Evolutionary conservation across 2,797 vertebrate species (phyloP).

Genomic region (Gallinago stenura): DNA sequence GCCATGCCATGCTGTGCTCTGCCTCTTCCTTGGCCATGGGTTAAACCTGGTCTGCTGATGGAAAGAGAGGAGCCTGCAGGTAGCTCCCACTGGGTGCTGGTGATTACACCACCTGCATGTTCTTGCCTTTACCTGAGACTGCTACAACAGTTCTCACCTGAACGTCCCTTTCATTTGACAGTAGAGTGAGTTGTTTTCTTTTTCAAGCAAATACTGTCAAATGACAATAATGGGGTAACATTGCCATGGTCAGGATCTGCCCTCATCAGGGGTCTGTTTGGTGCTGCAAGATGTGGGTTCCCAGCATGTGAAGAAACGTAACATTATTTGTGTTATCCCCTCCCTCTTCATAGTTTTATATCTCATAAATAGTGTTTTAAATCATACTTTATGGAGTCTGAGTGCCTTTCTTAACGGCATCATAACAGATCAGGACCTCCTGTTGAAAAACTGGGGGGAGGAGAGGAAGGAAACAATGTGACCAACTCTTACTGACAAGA

Average conservation of each 20-base stretch:
- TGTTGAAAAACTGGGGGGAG: not conserved
- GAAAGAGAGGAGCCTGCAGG: too few species aligned
- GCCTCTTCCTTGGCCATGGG: too few species aligned
- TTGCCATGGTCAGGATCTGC: not conserved
- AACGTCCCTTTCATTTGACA: not conserved
- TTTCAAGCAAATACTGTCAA: not conserved
- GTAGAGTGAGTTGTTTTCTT: not conserved
- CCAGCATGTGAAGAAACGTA: not conserved
- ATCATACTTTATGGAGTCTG: not conserved
- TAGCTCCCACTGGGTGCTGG: too few species aligned
- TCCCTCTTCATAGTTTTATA: not conserved
- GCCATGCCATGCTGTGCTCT: too few species aligned
- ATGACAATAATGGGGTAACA: not conserved
- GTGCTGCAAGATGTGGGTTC: not conserved
- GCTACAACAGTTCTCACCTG: not conserved
- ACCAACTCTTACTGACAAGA: not conserved
- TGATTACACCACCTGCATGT: too few species aligned
- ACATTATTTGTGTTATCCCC: not conserved
- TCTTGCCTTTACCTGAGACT: not conserved
- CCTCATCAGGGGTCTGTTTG: not conserved
- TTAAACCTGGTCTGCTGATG: too few species aligned
- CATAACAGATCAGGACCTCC: not conserved
- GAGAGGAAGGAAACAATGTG: not conserved
- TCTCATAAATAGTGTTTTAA: not conserved
- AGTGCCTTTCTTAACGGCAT: not conserved